A percentile compares a stretch with the other conserved stretches of the same genome.
Evolutionary conservation across 1,140 invertebrate species (phyloP).

Genomic region (Branchinecta lindahli): DNA sequence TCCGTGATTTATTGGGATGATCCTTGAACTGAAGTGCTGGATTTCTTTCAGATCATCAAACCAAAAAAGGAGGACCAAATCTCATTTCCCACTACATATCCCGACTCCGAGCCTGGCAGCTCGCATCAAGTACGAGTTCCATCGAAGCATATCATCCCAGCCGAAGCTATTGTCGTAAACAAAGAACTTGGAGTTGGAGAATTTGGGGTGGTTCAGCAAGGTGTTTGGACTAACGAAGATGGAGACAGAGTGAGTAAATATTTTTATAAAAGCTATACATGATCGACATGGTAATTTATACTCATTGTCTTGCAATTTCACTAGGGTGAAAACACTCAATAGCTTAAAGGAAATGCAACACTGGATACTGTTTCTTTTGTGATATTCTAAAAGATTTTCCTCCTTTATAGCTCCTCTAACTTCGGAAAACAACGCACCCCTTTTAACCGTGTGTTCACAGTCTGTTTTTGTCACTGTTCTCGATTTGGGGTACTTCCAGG

Average conservation of each 20-base stretch:
- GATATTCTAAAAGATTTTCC: too few species aligned
- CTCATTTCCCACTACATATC: slow-evolving; percentile 17
- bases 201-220: slow-evolving; percentile 94
- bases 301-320: not conserved
- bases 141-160: slow-evolving; percentile 87
- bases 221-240: slow-evolving; percentile 85
- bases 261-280: not conserved
- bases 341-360: too few species aligned
- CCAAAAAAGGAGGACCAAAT: slow-evolving; percentile 31
- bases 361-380: too few species aligned
- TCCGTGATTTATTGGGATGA: too few species aligned
- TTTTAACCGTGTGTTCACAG: too few species aligned
- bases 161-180: slow-evolving; percentile 80
- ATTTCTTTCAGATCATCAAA: slow-evolving; percentile 31
- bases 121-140: slow-evolving; percentile 41
- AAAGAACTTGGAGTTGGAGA: slow-evolving; percentile 90
- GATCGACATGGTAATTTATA: not conserved
- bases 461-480: too few species aligned
- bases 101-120: slow-evolving; percentile 14
- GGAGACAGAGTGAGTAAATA: slow-evolving; percentile 68
- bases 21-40: too few species aligned
- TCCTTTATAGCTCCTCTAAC: too few species aligned
- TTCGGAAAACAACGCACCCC: too few species aligned
- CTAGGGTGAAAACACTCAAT: too few species aligned
- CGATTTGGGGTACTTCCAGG: too few species aligned